Conservation (phyloP, 2,113 vertebrate genomes). For the Mastomys coucha region DNA sequence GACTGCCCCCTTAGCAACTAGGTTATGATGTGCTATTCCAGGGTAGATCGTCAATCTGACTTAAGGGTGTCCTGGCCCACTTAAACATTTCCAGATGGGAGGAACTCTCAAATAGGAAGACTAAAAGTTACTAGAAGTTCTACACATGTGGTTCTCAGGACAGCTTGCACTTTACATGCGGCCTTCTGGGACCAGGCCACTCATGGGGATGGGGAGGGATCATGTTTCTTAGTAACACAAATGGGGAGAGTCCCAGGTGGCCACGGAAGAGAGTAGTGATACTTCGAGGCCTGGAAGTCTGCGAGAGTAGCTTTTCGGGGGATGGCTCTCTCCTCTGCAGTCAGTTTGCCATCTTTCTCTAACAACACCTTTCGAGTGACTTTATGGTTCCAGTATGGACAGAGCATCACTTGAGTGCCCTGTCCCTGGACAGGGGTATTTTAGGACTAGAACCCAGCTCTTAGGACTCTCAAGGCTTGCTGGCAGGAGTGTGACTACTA, state of each 20-base stretch:
- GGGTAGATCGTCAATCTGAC: background rate
- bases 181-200: background rate
- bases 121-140: constrained; percentile 39
- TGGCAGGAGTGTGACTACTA: background rate
- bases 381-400: background rate
- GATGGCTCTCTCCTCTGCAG: background rate
- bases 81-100: constrained; percentile 48
- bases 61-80: background rate
- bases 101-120: constrained; percentile 37
- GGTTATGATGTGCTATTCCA: background rate
- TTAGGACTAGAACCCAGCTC: background rate
- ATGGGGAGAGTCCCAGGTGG: background rate
- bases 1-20: fast-evolving
- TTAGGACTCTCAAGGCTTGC: background rate
- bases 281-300: background rate
- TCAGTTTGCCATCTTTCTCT: background rate
- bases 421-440: background rate
- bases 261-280: background rate
- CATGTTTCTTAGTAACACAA: background rate
- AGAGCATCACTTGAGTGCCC: fast-evolving
- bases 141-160: constrained; percentile 26
- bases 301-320: background rate
- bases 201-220: fast-evolving
- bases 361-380: background rate
- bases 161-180: background rate